phyloP scores from a whole-genome alignment of 1,140 invertebrate species.

The Sipha flava region DNA sequence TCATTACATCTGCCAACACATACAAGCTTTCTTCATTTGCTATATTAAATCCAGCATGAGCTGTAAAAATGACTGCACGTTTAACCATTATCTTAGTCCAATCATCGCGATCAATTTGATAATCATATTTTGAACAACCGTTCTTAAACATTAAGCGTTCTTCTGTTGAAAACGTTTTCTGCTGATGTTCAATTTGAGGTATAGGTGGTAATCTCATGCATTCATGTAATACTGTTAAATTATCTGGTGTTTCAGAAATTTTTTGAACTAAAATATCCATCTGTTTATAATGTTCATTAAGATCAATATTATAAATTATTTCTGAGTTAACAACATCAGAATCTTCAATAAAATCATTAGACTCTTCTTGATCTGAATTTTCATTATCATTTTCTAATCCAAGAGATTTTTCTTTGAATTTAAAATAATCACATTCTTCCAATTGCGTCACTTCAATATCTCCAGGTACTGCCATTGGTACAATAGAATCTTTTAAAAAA shows the following conservation, averaged over 20 bases:
- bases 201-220: not conserved
- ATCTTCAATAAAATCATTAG: not conserved
- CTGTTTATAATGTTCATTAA: conserved; percentile 12
- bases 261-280: not conserved
- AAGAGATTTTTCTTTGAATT: not conserved
- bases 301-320: conserved; percentile 4
- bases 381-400: not conserved
- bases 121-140: not conserved
- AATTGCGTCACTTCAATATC: not conserved
- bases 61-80: not conserved
- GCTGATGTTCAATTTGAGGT: not conserved
- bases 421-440: not conserved
- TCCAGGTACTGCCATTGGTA: not conserved
- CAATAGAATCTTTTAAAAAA: not conserved
- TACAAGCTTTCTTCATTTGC: conserved; percentile 1
- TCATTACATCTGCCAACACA: not conserved
- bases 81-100: conserved; percentile 22
- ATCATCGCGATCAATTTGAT: not conserved
- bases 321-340: conserved; percentile 10
- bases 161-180: not conserved
- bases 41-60: conserved; percentile 22
- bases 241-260: not conserved
- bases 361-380: not conserved
- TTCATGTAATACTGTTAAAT: not conserved
- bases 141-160: not conserved